Evolutionary conservation across 2,888 invertebrate species (phyloP).

Genomic region (Agriotes lineatus): DNA sequence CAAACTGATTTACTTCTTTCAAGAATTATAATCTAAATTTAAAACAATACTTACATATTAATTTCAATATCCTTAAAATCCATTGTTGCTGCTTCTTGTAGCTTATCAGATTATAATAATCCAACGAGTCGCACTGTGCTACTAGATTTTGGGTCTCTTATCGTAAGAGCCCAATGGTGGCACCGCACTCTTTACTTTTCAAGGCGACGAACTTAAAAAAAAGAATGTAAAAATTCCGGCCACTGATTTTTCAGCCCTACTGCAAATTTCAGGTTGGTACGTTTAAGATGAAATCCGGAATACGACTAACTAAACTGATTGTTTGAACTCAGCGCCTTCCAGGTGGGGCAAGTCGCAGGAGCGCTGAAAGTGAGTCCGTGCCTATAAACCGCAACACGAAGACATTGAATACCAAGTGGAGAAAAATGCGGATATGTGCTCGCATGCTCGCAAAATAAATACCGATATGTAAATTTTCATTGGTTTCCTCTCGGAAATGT

Average conservation of each 20-base stretch:
- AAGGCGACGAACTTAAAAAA: too few species aligned
- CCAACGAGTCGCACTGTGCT: neutral
- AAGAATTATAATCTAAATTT: too few species aligned
- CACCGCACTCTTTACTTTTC: too few species aligned
- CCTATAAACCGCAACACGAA: slow-evolving; percentile 29
- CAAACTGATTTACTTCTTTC: too few species aligned
- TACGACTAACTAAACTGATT: slow-evolving; percentile 31
- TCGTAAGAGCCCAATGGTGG: too few species aligned
- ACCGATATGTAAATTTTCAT: neutral
- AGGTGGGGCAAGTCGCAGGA: slow-evolving; percentile 23
- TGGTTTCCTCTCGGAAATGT: neutral
- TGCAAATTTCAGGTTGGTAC: neutral
- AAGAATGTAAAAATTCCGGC: too few species aligned
- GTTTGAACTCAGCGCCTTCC: slow-evolving; percentile 21
- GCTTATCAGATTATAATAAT: neutral
- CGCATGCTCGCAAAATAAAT: neutral
- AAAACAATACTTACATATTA: neutral
- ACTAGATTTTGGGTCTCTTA: neutral
- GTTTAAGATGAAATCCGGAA: slow-evolving; percentile 35
- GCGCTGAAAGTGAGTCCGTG: slow-evolving; percentile 33
- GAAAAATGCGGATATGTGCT: slow-evolving; percentile 22
- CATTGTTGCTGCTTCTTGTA: neutral
- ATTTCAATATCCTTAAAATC: neutral
- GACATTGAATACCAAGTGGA: slow-evolving; percentile 31
- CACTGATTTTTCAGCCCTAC: too few species aligned